phyloP scores from a whole-genome alignment of 1,140 invertebrate genomes.

The Chelonus insularis region DNA sequence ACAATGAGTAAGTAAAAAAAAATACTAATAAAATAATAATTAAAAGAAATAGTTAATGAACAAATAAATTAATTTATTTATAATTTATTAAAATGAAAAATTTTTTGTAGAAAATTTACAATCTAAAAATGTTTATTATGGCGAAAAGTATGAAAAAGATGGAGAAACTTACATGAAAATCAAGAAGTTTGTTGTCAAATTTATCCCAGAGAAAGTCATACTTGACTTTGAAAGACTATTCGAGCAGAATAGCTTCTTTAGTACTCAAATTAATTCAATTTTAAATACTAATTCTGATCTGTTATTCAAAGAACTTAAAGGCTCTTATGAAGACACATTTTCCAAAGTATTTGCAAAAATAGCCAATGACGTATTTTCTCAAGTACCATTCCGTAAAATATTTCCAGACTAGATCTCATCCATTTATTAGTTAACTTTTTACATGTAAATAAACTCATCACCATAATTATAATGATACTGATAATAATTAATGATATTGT shows the following conservation, averaged over 20 bases:
- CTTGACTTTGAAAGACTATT: conserved; percentile 68
- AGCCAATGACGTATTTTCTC: conserved; percentile 66
- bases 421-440: conserved; percentile 1
- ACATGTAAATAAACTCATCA: too few species aligned
- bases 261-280: conserved; percentile 60
- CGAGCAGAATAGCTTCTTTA: conserved; percentile 62
- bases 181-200: conserved; percentile 63
- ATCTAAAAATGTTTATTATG: conserved; percentile 64
- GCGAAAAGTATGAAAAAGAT: conserved; percentile 62
- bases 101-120: conserved; percentile 61
- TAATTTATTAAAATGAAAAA: conserved; percentile 11
- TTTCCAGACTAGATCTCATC: conserved; percentile 55
- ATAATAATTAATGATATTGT: too few species aligned
- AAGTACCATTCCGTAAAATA: conserved; percentile 66
- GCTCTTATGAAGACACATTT: conserved; percentile 66
- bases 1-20: conserved; percentile 67
- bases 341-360: conserved; percentile 65
- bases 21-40: too few species aligned
- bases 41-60: not conserved
- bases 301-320: conserved; percentile 68
- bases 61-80: not conserved
- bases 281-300: conserved; percentile 69
- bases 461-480: too few species aligned
- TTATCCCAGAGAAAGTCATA: conserved; percentile 60
- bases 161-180: conserved; percentile 66